phyloP scores from a whole-genome alignment of 2,113 vertebrate species.

The Cephalopholis sonnerati region DNA sequence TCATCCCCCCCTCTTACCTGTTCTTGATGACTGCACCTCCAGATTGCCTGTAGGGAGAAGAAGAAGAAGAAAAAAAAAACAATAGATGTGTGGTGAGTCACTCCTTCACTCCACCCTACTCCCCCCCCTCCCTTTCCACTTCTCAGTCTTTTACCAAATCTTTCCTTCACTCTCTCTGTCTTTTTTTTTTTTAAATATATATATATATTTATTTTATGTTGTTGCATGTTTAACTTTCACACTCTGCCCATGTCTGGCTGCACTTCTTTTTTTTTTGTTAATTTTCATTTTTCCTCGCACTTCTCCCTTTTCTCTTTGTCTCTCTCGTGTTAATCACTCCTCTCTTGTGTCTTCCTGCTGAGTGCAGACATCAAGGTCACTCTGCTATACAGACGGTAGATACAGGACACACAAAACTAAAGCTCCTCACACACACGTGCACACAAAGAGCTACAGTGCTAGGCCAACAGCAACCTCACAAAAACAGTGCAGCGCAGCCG shows the following conservation, averaged over 20 bases:
- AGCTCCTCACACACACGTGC: conserved; percentile 6
- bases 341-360: conserved; percentile 71
- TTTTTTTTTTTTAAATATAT: background rate
- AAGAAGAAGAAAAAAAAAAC: conserved; percentile 43
- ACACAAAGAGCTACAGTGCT: conserved; percentile 12
- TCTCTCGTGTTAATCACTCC: conserved; percentile 71
- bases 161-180: conserved; percentile 26
- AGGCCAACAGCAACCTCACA: conserved; percentile 9
- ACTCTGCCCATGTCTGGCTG: conserved; percentile 17
- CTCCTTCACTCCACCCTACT: conserved; percentile 57
- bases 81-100: conserved; percentile 77
- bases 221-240: conserved; percentile 54
- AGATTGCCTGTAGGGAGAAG: conserved; percentile 79
- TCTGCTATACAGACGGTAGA: conserved; percentile 59
- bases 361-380: conserved; percentile 79
- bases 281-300: conserved; percentile 29
- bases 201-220: background rate
- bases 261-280: background rate
- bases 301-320: conserved; percentile 45
- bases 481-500: conserved; percentile 20
- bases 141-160: conserved; percentile 41
- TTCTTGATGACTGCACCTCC: conserved; percentile 85
- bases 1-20: conserved; percentile 70
- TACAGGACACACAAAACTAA: conserved; percentile 61
- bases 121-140: conserved; percentile 3